Conservation (phyloP, 2,113 vertebrate species). For the Rhea americana region DNA sequence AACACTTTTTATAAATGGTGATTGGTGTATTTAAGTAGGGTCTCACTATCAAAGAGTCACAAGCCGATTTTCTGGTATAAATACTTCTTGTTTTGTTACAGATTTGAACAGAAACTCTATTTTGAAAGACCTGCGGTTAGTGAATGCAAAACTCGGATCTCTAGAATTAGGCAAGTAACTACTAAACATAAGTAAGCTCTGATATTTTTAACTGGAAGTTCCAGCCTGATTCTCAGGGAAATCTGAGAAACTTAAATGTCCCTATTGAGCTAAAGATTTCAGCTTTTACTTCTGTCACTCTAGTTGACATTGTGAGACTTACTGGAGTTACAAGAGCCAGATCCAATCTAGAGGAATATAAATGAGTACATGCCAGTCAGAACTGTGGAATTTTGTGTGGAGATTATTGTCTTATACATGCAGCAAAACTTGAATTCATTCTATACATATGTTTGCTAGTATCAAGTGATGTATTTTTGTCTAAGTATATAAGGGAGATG, state of each 20-base stretch:
- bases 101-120: constrained; percentile 68
- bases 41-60: background rate
- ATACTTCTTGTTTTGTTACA: constrained; percentile 16
- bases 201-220: background rate
- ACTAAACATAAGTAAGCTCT: background rate
- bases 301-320: background rate
- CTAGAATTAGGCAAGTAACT: constrained; percentile 77
- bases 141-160: constrained; percentile 72
- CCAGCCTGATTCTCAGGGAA: background rate
- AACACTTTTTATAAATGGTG: background rate
- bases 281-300: background rate
- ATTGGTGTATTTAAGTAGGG: background rate
- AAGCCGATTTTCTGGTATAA: background rate
- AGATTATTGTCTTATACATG: background rate
- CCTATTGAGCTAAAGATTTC: background rate
- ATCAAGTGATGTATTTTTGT: background rate
- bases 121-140: constrained; percentile 71
- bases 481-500: background rate
- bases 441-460: background rate
- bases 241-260: background rate
- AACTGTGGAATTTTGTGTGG: background rate
- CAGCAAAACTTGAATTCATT: background rate
- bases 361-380: background rate
- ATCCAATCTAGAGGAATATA: background rate
- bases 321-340: background rate